These are phyloP conservation scores for Sorex maritimensis DNA, from an alignment of 2,797 vertebrate species.

Conservation along the genomic window DNA sequence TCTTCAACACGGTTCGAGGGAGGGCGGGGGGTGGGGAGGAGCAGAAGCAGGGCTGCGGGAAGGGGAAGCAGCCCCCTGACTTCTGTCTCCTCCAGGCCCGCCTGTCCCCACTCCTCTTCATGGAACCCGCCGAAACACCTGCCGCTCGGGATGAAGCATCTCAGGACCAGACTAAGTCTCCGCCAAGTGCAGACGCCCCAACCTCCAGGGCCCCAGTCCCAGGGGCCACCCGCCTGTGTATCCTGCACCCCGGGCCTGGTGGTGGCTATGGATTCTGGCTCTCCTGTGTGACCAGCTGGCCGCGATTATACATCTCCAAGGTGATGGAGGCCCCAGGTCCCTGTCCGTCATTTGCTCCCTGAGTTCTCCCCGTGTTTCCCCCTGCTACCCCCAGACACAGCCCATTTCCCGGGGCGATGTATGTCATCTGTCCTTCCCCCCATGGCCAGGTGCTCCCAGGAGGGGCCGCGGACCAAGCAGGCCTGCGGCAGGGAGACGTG, in stretches of 20 bases:
- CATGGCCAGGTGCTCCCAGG: constrained; percentile 88
- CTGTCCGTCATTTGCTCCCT: too few species aligned
- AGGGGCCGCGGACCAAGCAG: constrained; percentile 89
- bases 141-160: background rate
- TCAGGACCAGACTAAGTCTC: constrained; percentile 14
- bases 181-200: background rate
- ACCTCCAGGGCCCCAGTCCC: background rate
- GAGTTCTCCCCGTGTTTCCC: too few species aligned
- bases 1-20: constrained; percentile 92
- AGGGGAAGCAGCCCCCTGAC: background rate
- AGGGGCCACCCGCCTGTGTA: background rate
- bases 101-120: constrained; percentile 91
- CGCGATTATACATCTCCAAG: constrained; percentile 79
- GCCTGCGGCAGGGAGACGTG: constrained; percentile 90
- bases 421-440: background rate
- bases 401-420: too few species aligned
- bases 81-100: constrained; percentile 86
- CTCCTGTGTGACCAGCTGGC: constrained; percentile 31
- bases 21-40: background rate
- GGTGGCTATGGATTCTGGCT: constrained; percentile 82
- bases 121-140: constrained; percentile 76
- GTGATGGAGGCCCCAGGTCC: constrained; percentile 52
- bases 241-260: constrained; percentile 66
- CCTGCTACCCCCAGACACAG: too few species aligned
- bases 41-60: background rate